These are phyloP conservation scores for Oryzias woworae DNA, from an alignment of 2,113 vertebrate species.

Conservation along the genomic window DNA sequence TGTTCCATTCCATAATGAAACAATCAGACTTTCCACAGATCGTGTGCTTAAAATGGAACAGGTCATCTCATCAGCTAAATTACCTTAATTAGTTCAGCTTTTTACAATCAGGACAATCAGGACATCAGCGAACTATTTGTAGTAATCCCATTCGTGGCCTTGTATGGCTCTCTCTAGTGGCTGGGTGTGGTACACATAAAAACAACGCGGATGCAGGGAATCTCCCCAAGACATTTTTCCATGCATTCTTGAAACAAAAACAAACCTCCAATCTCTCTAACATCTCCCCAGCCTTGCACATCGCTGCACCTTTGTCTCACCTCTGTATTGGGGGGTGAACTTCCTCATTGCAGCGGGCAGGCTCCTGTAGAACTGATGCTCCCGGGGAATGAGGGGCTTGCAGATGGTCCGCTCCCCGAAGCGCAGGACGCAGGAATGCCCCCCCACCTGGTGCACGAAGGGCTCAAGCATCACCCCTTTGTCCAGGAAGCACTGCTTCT, in stretches of 20 bases:
- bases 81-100: slow-evolving; percentile 29
- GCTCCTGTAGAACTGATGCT: slow-evolving; percentile 95
- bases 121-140: neutral
- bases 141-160: neutral
- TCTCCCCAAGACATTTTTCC: neutral
- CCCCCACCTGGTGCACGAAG: slow-evolving; percentile 96
- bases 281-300: no score
- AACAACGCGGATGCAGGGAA: slow-evolving; percentile 11
- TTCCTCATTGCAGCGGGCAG: slow-evolving; percentile 92
- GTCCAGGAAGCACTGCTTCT: slow-evolving; percentile 67
- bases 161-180: slow-evolving; percentile 49
- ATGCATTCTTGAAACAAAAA: neutral
- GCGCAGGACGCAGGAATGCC: slow-evolving; percentile 93
- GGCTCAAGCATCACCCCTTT: slow-evolving; percentile 94
- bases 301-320: slow-evolving; percentile 70
- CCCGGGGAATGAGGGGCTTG: slow-evolving; percentile 94
- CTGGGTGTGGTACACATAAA: slow-evolving; percentile 7
- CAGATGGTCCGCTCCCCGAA: slow-evolving; percentile 97
- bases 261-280: no score
- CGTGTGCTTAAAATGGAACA: no score
- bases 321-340: slow-evolving; percentile 96
- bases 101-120: slow-evolving; percentile 23
- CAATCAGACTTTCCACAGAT: no score
- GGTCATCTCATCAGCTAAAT: neutral
- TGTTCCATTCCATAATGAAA: no score